Evolutionary conservation across 2,797 vertebrate species (phyloP).

Genomic region (Rhincodon typus): DNA sequence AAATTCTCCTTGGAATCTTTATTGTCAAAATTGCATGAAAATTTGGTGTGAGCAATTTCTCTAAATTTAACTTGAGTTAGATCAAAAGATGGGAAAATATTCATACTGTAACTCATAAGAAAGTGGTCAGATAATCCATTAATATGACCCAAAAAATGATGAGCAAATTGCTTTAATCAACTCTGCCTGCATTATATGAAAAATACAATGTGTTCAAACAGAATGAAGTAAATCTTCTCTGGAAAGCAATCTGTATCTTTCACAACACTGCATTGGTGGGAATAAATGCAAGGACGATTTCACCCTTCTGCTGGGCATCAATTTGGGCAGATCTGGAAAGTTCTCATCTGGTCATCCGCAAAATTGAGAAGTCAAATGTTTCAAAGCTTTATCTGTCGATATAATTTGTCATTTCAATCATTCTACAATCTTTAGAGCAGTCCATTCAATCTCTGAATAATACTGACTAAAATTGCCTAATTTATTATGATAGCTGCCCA

Average conservation of each 20-base stretch:
- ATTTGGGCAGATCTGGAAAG: neutral
- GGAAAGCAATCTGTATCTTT: neutral
- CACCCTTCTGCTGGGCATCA: neutral
- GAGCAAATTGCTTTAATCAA: neutral
- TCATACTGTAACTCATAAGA: neutral
- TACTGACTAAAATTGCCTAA: neutral
- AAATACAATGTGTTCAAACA: neutral
- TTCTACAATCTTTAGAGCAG: neutral
- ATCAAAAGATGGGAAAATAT: neutral
- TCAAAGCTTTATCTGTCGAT: neutral
- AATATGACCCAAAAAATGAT: neutral
- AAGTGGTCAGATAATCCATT: neutral
- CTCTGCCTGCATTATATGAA: neutral
- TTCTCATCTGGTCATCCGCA: neutral
- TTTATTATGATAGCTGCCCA: neutral
- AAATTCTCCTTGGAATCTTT: neutral
- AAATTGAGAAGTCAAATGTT: neutral
- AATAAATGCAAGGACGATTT: neutral
- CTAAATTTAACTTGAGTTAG: neutral
- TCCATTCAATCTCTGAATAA: neutral
- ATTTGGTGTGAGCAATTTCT: neutral
- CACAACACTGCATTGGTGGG: neutral
- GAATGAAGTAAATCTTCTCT: neutral
- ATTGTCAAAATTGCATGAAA: neutral
- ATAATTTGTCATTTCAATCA: neutral